These are phyloP conservation scores for Machaerirhynchus nigripectus DNA, from an alignment of 2,113 vertebrate species.

Conservation along the genomic window DNA sequence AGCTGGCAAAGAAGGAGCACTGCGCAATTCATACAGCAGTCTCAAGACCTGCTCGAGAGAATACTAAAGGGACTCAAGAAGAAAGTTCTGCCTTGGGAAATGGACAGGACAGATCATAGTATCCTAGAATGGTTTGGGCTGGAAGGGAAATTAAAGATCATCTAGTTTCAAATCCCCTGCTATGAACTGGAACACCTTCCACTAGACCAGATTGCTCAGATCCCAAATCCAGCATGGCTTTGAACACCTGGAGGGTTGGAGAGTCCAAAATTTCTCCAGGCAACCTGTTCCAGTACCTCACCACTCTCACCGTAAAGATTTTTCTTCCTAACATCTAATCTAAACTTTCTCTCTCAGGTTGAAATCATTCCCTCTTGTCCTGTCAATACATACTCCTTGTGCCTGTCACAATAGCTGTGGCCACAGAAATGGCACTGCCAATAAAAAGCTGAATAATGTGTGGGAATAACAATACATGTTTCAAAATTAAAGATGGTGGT, in stretches of 20 bases:
- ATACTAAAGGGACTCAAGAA: not conserved
- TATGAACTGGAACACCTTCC: not conserved
- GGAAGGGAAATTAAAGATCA: not conserved
- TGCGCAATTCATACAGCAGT: not conserved
- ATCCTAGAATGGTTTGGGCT: not conserved
- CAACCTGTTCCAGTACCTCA: not conserved
- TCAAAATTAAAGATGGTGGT: not conserved
- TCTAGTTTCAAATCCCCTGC: fast-evolving
- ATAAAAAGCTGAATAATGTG: not conserved
- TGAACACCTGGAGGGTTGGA: not conserved
- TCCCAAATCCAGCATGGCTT: not conserved
- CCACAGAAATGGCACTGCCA: not conserved
- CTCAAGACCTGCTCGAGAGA: not conserved
- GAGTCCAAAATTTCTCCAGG: not conserved
- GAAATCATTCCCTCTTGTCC: not conserved
- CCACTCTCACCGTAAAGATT: not conserved
- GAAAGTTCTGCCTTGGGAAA: not conserved
- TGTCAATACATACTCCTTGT: not conserved
- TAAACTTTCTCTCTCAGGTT: not conserved
- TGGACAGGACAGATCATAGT: not conserved
- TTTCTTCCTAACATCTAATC: not conserved
- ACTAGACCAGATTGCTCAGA: not conserved
- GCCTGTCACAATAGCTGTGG: not conserved
- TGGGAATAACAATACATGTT: not conserved
- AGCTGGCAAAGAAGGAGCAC: not conserved